Base-by-base conservation (phyloP, 2,797 vertebrate genomes). In the Cirrhinus mrigala region DNA sequence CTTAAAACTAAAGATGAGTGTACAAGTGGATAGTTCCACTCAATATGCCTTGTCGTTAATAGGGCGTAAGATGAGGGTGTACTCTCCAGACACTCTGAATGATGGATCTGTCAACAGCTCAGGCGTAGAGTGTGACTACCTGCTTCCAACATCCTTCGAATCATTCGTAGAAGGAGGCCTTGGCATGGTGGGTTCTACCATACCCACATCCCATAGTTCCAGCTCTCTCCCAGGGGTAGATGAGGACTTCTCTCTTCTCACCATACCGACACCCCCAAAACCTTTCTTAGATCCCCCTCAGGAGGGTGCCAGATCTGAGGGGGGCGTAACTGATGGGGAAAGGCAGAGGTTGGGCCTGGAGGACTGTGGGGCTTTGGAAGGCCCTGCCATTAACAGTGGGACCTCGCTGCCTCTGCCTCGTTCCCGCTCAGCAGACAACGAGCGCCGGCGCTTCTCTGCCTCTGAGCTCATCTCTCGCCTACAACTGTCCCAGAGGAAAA, bases 41-140 rank as follows among this genome's bases (percentile, higher is more conserved):
- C 71, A 15, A 27, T 81, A n/a, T 70, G 27, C 58, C 37, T 52
- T 74, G 33, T 82, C 22, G 82, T 40, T 71, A 40, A 10, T 90
- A 98, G 97, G 97, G 90, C 94, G 97, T 88, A 98, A 97, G 92
- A 95, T 97, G 93, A 94, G 95, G 76, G 96, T 98, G 80, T 98
- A 98, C 84, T 96, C 96, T 37, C 92, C 95, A 6, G 95, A 97
- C 66, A 92, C 89, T 89, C 92, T 87, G 44, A 94, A 92, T 2
- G 95, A 97, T 81, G 96, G 96, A 60, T 94, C 92, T 58, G 87
- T 94, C 14, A 91, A 91, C 88, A 95, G 94, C 81, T 93, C 94
- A 0, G 87, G 94, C 58, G 88, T 95, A 6, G 95, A 95, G 6
- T 91, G 93, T 16, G 95, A 96, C 18, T 92, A 95, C 85, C 90